These are phyloP conservation scores for Caenorhabditis imperialis DNA, from an alignment of 2,888 invertebrate genomes.

Conservation along the genomic window DNA sequence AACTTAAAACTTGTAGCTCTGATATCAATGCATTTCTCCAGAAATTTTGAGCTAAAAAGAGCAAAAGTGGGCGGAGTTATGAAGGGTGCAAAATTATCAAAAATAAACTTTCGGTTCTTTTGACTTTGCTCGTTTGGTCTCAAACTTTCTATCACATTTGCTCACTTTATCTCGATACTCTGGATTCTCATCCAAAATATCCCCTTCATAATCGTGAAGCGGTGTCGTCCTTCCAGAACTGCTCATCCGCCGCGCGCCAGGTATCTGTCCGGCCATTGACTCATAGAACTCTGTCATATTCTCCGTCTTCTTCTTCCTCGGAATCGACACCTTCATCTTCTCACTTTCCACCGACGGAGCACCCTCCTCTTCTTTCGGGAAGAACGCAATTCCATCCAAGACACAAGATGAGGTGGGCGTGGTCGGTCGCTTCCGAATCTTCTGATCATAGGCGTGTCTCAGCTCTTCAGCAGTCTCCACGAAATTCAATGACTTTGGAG, in stretches of 20 bases:
- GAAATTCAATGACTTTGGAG: conserved; percentile 44
- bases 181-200: conserved; percentile 74
- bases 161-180: conserved; percentile 63
- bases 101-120: background rate
- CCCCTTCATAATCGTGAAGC: conserved; percentile 65
- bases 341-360: conserved; percentile 27
- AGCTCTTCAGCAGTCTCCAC: conserved; percentile 53
- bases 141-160: background rate
- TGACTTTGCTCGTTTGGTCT: background rate
- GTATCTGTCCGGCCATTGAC: conserved; percentile 65
- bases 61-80: too few species aligned
- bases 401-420: conserved; percentile 67
- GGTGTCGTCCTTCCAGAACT: conserved; percentile 57
- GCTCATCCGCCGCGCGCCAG: conserved; percentile 46
- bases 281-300: conserved; percentile 73
- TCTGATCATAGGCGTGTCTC: conserved; percentile 65
- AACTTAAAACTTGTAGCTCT: too few species aligned
- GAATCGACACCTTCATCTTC: conserved; percentile 65
- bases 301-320: conserved; percentile 38
- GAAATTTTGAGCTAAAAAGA: too few species aligned
- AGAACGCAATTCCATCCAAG: conserved; percentile 58
- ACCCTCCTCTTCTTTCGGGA: conserved; percentile 33
- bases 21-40: too few species aligned
- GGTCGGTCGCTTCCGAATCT: conserved; percentile 70
- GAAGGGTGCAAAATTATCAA: too few species aligned